phyloP scores from a whole-genome alignment of 1,140 invertebrate species.

The Hormaphis cornu region DNA sequence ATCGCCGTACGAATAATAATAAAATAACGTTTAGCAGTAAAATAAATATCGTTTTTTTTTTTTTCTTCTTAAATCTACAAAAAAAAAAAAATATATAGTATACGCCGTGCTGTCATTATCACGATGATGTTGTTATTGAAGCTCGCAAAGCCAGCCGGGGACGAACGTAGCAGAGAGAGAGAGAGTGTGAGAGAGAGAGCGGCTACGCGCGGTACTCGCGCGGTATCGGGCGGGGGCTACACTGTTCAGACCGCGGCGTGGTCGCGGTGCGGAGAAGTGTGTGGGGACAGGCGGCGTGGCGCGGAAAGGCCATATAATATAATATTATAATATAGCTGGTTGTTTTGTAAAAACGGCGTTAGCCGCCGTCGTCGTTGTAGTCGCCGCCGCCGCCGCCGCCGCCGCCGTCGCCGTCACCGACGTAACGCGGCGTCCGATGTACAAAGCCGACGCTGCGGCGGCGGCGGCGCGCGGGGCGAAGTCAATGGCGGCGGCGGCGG shows the following conservation, averaged over 20 bases:
- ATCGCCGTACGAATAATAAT: too few relatives aligned
- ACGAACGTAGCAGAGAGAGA: constrained; percentile 30
- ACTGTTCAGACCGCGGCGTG: not conserved
- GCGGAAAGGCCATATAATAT: constrained; percentile 10
- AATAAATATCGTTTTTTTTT: too few relatives aligned
- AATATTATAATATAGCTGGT: constrained; percentile 23
- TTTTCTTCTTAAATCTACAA: too few relatives aligned
- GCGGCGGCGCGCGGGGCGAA: not conserved
- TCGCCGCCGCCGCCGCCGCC: not conserved
- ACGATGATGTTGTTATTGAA: constrained; percentile 17
- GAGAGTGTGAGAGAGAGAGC: constrained; percentile 21
- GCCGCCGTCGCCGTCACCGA: not conserved
- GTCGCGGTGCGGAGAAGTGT: not conserved
- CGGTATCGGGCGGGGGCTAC: not conserved
- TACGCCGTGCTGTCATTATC: constrained; percentile 1
- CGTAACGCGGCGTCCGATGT: constrained; percentile 10
- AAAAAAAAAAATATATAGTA: too few relatives aligned
- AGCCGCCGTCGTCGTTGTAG: not conserved
- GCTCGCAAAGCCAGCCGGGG: constrained; percentile 1
- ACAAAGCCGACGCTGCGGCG: not conserved
- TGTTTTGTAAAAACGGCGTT: constrained; percentile 25
- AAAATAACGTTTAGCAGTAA: too few relatives aligned
- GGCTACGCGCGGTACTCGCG: constrained; percentile 11
- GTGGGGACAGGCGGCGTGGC: not conserved
- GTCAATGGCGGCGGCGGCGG: not conserved